Base-by-base conservation (phyloP, 2,797 vertebrate genomes). In the Sparidentex hasta region DNA sequence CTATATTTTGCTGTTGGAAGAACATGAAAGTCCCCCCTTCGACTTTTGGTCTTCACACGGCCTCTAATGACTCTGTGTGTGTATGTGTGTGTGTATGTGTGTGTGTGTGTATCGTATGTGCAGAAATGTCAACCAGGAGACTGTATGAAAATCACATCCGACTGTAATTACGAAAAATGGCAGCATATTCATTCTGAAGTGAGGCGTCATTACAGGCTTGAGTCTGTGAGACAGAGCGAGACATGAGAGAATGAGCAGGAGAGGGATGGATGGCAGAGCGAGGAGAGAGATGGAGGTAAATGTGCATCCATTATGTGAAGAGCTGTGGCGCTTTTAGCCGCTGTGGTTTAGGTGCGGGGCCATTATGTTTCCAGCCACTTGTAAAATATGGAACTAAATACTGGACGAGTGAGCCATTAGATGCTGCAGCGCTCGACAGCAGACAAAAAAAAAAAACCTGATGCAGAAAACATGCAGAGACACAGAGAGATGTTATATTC, bases 81-180 rank as follows among this genome's bases (percentile, higher is more conserved):
- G 27, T 12, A n/a, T n/a, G 57, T 76, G 62, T 69, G 74, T 72
- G 74, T 65, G 75, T 70, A 74, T 66, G 54, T 83, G 74, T 70
- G 76, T 68, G 76, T 67, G 55, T 83, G 33, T 74, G 71, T 55
- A 64, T 50, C 63, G 74, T 67, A 76, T 64, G 55, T 83, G 87
- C 74, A 57, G 51, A 94, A 94, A 94, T 94, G 93, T 91, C 93
- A 94, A 91, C 82, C 86, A 81, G 71, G 83, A 84, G 71, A 71
- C 82, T 79, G 73, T 58, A 88, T 92, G 81, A 88, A 90, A 91
- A 92, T 90, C 84, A 74, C 79, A 88, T 74, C 77, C 59, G 57
- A 71, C 67, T 85, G 81, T 90, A 93, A 93, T 93, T 91, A 92
- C 85, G 87, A 92, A 92, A 92, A 92, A 93, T 86, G 71, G 71